phyloP scores from a whole-genome alignment of 2,888 invertebrate genomes.

The Drosophila pullipes region DNA sequence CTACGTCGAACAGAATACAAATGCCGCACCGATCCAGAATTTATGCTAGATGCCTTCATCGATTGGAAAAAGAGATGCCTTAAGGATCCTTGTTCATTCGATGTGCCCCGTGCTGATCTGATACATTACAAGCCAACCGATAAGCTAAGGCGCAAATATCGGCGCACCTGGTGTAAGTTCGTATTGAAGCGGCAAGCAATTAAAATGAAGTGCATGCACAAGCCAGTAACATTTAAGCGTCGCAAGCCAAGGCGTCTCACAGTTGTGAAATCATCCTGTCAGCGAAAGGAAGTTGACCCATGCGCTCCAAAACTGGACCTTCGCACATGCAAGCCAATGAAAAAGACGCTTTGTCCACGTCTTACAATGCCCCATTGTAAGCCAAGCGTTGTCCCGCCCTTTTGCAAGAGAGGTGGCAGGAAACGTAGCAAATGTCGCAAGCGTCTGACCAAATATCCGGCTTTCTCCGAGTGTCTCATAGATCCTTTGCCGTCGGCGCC shows the following conservation, averaged over 20 bases:
- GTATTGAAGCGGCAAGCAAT: conserved; percentile 43
- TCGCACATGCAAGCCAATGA: background rate
- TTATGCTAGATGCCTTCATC: conserved; percentile 47
- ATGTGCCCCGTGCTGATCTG: conserved; percentile 34
- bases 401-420: conserved; percentile 4
- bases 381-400: background rate
- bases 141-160: conserved; percentile 53
- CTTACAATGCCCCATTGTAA: conserved; percentile 45
- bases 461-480: conserved; percentile 62
- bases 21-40: conserved; percentile 66
- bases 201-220: conserved; percentile 39
- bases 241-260: conserved; percentile 8
- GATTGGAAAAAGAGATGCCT: conserved; percentile 37
- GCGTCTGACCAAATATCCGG: conserved; percentile 65
- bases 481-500: conserved; percentile 47
- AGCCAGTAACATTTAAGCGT: conserved; percentile 28
- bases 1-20: conserved; percentile 66
- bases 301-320: conserved; percentile 23
- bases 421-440: conserved; percentile 28
- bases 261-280: background rate
- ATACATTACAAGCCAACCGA: conserved; percentile 51
- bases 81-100: conserved; percentile 17
- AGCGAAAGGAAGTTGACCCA: background rate
- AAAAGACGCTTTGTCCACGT: conserved; percentile 25
- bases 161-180: conserved; percentile 66